Base-by-base conservation (phyloP, 2,888 invertebrate species). In the Tiliacea aurago region DNA sequence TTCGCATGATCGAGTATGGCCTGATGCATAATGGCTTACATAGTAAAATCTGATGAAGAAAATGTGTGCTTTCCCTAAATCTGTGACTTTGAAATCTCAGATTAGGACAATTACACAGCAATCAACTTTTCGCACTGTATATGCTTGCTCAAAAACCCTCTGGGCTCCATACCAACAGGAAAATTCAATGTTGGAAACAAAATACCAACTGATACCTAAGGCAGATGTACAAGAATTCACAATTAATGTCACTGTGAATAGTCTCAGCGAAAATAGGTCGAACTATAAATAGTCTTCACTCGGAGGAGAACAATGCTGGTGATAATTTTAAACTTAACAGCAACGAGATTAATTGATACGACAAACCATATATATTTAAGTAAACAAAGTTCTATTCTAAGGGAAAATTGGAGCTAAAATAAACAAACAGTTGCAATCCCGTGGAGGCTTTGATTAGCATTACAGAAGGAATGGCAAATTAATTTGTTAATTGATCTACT, bases 361-460 rank as follows among this genome's bases (percentile, higher is more conserved):
- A 72, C 23, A 15, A 49, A 78, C 28, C 28, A 37, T 75, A 18
- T 75, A 18, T 64, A 61, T 65, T 45, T 45, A 41, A 73, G 79
- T 37, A 62, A 63, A 63, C 47, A 71, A 58, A 23, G 28, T 43
- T 53, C 51, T 59, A 41, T 65, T 81, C 13, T 41, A 15, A 58
- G 7, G 9, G 15, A 59, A 84, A 63, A 70, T 43, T 58, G 37
- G 43, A 64, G 13, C 58, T 65, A 53, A 61, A 53, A 74, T 65
- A 84, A 78, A 84, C 56, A 81, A 70, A 81, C 47, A 56, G n/a
- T 58, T 74, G 51, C 73, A 79, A 75, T 65, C 59, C 45, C 59
- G 23, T 23, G 51, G 61, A 62, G 43, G 56, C 70, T 84, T 68
- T 84, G 81, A 74, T 80, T 80, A 81, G 67, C 68, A 84, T 76